These are phyloP conservation scores for Flabesymbios commensalis DNA, from an alignment of 2,888 invertebrate species.

Conservation along the genomic window DNA sequence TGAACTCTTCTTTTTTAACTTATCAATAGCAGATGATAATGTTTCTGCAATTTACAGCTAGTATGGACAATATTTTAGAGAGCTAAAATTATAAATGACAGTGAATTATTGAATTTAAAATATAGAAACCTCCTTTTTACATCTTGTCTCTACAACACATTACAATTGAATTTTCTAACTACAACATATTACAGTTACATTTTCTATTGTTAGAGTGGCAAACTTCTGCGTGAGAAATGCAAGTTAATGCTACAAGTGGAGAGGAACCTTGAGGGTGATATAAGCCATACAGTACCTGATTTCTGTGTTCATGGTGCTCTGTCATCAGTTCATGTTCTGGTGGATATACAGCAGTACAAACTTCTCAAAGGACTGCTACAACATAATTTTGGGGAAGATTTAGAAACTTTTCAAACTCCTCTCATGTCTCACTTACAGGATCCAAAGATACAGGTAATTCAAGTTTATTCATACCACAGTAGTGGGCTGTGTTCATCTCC, in stretches of 20 bases:
- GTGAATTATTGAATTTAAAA: no score
- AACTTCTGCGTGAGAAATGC: constrained; percentile 71
- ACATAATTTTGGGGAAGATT: constrained; percentile 86
- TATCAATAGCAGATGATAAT: no score
- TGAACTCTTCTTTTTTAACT: no score
- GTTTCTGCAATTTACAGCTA: no score
- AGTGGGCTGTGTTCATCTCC: no score
- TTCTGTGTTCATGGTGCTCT: constrained; percentile 83
- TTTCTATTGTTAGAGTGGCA: constrained; percentile 45
- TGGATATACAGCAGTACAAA: constrained; percentile 85
- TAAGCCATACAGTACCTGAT: constrained; percentile 71
- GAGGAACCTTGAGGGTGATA: constrained; percentile 74
- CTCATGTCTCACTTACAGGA: constrained; percentile 62
- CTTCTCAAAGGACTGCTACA: constrained; percentile 83
- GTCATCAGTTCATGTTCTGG: constrained; percentile 79
- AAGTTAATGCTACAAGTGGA: constrained; percentile 80
- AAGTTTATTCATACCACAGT: no score
- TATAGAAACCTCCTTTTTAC: no score
- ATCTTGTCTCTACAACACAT: no score
- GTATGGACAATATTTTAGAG: no score
- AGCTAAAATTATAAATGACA: no score
- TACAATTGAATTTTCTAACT: no score
- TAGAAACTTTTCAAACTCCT: constrained; percentile 65
- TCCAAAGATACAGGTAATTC: constrained; percentile 60
- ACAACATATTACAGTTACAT: no score